These are phyloP conservation scores for Siniperca scherzeri DNA, from an alignment of 2,797 vertebrate species.

Conservation along the genomic window DNA sequence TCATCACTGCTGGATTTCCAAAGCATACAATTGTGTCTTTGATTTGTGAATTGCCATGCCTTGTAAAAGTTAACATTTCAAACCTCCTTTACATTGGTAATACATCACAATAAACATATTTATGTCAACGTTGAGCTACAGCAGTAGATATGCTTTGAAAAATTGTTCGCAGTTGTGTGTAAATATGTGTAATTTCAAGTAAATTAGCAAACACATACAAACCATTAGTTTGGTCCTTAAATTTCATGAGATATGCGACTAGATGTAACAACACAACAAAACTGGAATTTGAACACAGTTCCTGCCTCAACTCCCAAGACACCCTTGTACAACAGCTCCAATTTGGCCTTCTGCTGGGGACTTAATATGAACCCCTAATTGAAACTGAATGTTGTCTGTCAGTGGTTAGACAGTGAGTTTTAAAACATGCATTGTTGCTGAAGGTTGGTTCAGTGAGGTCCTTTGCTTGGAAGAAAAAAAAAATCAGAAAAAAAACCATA, in stretches of 20 bases:
- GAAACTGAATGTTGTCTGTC: conserved; percentile 58
- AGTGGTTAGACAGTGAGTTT: conserved; percentile 35
- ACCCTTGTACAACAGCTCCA: conserved; percentile 42
- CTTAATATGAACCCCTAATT: conserved; percentile 53
- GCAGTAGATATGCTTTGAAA: conserved; percentile 41
- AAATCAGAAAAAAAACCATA: background rate
- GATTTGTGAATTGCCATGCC: conserved; percentile 26
- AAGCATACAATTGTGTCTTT: background rate
- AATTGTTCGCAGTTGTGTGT: conserved; percentile 2
- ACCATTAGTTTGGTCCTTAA: conserved; percentile 37
- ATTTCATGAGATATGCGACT: conserved; percentile 24
- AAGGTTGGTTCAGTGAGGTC: conserved; percentile 29
- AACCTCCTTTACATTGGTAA: conserved; percentile 9
- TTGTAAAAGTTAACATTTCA: conserved; percentile 40
- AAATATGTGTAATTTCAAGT: conserved; percentile 32
- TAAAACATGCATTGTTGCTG: conserved; percentile 43
- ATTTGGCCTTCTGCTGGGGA: conserved; percentile 55
- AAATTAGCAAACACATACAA: conserved; percentile 31
- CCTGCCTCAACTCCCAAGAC: conserved; percentile 19
- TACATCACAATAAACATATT: conserved; percentile 40
- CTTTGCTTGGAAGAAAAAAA: conserved; percentile 29
- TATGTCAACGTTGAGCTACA: conserved; percentile 46
- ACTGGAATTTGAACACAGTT: conserved; percentile 23
- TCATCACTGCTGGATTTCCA: conserved; percentile 32
- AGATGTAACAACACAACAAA: too few species aligned